Evolutionary conservation across 1,140 invertebrate genomes (phyloP), one percentile per base, ranked within the genome.

Genomic region (Drosophila kohkoa): DNA sequence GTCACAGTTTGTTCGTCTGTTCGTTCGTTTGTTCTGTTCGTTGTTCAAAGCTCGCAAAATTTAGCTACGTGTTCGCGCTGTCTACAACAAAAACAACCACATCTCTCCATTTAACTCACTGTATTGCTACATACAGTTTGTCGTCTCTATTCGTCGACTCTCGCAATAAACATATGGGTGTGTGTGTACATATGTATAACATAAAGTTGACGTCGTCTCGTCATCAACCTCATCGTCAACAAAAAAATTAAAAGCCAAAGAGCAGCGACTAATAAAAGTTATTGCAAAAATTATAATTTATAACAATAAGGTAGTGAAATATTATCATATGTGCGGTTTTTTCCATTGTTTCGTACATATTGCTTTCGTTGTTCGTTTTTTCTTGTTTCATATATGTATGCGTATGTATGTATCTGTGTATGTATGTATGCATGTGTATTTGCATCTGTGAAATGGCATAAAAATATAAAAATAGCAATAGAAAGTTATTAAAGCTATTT

Each of bases 381-480:
- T 35, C 51, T 43, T 76, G 35, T 41, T 49, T 35, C 68, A 52
- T 63, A 52, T 75, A 64, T 76, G 6, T 13, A 49, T 20, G 46
- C 43, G 16, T 11, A 62, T 63, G 10, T 13, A 15, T 66, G 38
- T 45, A 25, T 25, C 20, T 20, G 46, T 28, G 16, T 11, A 62
- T 63, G 10, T 13, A 43, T 55, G 10, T 45, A 15, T 66, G 38
- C 7, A 38, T 38, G 35, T 55, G 52, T 55, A 55, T 65, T 32
- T 45, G 45, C 20, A 25, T 20, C 32, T 69, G 57, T 62, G 45
- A 72, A 71, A 41, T 30, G 55, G 30, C 57, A 74, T 68, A 48
- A 35, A 77, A 76, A 76, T 85, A 81, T 89, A 88, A 70, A 88
- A 89, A 89, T 89, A 88, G 81, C 85, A 85, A 89, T 88, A 89